Percentiles rank a stretch among this genome's conserved stretches.
Conservation (phyloP, 2,797 vertebrate species). For the Monodelphis domestica region DNA sequence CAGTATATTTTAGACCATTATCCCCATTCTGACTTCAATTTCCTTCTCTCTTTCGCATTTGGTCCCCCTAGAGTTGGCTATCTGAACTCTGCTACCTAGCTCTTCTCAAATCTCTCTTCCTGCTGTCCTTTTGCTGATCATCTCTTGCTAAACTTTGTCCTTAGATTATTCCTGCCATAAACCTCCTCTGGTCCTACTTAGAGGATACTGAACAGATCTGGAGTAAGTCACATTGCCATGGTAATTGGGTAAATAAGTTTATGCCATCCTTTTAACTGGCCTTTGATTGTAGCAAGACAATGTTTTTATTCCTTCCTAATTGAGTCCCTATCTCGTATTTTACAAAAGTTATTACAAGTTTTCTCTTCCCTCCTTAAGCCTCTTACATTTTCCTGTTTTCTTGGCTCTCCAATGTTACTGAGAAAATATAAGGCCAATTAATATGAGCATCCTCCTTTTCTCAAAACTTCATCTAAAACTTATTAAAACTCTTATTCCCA, state of each 20-base stretch:
- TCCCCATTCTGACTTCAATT: neutral
- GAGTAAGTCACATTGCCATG: neutral
- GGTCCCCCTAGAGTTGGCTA: neutral
- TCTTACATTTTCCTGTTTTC: neutral
- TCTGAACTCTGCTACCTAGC: neutral
- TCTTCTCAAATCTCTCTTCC: neutral
- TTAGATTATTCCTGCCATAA: neutral
- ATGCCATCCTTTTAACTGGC: neutral
- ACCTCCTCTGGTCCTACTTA: neutral
- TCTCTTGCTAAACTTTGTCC: neutral
- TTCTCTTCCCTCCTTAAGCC: neutral
- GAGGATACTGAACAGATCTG: neutral
- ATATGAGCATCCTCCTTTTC: neutral
- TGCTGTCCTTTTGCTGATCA: neutral
- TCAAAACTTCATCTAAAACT: neutral
- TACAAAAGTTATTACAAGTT: neutral
- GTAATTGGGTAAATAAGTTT: neutral
- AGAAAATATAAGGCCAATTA: neutral
- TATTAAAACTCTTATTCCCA: neutral
- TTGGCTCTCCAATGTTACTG: neutral
- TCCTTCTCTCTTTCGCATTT: neutral
- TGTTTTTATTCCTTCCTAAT: neutral
- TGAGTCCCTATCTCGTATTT: neutral
- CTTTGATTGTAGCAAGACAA: neutral
- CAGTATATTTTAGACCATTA: neutral